Conservation (phyloP, 2,113 vertebrate species). For the Cricetomys ansorgei region DNA sequence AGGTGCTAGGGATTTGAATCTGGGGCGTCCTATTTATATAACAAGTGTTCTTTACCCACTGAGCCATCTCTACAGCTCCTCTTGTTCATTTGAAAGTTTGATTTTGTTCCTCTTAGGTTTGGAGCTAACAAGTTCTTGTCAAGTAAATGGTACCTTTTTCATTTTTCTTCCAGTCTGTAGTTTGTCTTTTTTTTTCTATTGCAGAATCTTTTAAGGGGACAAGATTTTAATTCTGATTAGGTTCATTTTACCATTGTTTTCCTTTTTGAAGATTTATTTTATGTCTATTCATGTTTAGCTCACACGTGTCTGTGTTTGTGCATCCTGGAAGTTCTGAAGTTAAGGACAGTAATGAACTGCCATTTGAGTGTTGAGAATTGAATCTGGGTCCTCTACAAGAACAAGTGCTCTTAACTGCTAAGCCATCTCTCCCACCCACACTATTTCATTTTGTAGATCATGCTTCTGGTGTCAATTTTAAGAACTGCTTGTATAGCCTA, state of each 20-base stretch:
- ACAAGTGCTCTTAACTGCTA: not conserved
- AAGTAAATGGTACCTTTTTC: constrained; percentile 25
- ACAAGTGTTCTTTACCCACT: not conserved
- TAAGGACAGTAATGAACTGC: not conserved
- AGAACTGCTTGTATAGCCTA: constrained; percentile 54
- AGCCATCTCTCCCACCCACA: not conserved
- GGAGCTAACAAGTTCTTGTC: constrained; percentile 17
- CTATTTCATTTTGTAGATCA: constrained; percentile 24
- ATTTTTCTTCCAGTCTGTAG: constrained; percentile 31
- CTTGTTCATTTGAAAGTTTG: constrained; percentile 27
- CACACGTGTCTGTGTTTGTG: not conserved
- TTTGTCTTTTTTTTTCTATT: not conserved
- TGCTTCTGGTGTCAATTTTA: constrained; percentile 9
- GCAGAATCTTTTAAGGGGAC: not conserved
- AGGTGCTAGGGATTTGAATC: not conserved
- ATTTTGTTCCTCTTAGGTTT: not conserved
- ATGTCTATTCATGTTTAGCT: not conserved
- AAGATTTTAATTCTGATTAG: constrained; percentile 36
- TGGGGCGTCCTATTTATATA: not conserved
- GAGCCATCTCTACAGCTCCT: not conserved
- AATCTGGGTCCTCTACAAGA: not conserved
- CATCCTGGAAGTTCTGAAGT: not conserved
- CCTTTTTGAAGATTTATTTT: not conserved
- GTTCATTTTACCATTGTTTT: not conserved
- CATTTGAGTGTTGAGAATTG: not conserved